These are phyloP conservation scores for Sphyrna mokarran DNA, from an alignment of 2,113 vertebrate species.

Conservation along the genomic window DNA sequence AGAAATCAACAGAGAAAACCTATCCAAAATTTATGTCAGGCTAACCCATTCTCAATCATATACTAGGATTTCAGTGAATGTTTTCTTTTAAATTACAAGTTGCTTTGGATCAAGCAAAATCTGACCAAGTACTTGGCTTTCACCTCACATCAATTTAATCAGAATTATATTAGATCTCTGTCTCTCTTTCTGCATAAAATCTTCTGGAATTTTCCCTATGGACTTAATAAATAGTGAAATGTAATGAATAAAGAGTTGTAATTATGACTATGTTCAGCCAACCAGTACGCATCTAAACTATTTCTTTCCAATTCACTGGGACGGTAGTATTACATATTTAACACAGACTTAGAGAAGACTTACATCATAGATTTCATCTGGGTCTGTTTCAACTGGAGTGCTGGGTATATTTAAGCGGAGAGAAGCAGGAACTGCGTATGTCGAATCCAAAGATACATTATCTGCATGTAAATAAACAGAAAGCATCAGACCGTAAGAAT, in stretches of 20 bases:
- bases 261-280: neutral
- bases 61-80: neutral
- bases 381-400: neutral
- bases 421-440: slow-evolving; percentile 30
- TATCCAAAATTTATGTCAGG: neutral
- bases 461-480: neutral
- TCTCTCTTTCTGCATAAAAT: neutral
- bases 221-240: neutral
- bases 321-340: neutral
- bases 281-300: neutral
- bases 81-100: neutral
- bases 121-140: neutral
- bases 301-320: neutral
- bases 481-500: neutral
- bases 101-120: neutral
- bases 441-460: slow-evolving; percentile 28
- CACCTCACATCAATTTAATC: neutral
- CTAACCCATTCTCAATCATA: neutral
- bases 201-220: neutral
- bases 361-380: slow-evolving; percentile 36
- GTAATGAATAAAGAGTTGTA: neutral
- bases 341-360: neutral
- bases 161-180: neutral
- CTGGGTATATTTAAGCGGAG: slow-evolving; percentile 6
- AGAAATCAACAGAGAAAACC: neutral